Conservation (phyloP, 2,888 invertebrate species). For the Oscheius sp. region DNA sequence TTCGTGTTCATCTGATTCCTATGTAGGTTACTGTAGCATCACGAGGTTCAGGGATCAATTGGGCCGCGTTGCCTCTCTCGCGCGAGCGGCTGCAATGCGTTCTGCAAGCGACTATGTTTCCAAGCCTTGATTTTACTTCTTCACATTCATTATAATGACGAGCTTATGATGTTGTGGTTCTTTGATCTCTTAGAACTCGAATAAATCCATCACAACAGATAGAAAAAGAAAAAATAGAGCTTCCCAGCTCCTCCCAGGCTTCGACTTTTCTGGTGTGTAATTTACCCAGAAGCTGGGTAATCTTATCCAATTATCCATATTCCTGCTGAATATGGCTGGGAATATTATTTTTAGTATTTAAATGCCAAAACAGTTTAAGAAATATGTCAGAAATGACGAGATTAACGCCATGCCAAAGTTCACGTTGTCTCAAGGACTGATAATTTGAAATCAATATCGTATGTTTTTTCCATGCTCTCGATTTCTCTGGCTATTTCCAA, state of each 20-base stretch:
- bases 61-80: constrained; percentile 18
- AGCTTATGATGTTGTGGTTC: constrained; percentile 1
- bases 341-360: not conserved
- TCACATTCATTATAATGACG: constrained; percentile 16
- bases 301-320: not conserved
- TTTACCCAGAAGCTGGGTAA: not conserved
- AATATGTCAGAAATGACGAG: not conserved
- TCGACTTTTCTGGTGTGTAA: no score
- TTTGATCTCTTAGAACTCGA: not conserved
- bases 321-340: not conserved
- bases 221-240: no score
- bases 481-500: not conserved
- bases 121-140: constrained; percentile 32
- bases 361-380: not conserved
- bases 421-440: not conserved
- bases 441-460: constrained; percentile 19
- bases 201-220: not conserved
- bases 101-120: constrained; percentile 28
- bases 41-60: constrained; percentile 34
- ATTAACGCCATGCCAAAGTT: not conserved
- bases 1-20: no score
- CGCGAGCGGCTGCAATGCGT: constrained; percentile 24
- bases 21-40: constrained; percentile 27
- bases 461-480: not conserved
- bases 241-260: no score